These are phyloP conservation scores for Columba guinea DNA, from an alignment of 2,797 vertebrate genomes.

Conservation along the genomic window DNA sequence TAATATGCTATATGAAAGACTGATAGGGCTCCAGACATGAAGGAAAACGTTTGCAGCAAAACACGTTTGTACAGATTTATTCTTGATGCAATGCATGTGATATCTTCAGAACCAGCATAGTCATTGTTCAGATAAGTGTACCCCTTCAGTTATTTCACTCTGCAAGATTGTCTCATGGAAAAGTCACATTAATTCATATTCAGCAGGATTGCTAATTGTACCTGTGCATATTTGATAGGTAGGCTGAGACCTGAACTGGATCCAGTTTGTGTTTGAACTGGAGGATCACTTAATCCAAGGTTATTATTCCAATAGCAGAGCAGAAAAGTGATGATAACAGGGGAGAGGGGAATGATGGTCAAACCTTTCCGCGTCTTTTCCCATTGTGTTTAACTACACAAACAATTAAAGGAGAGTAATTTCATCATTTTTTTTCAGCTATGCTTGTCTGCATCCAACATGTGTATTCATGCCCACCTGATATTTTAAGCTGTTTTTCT, in stretches of 20 bases:
- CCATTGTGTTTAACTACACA: neutral
- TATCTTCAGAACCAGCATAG: neutral
- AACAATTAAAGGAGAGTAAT: neutral
- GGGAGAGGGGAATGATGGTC: neutral
- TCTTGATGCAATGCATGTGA: neutral
- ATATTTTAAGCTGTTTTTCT: neutral
- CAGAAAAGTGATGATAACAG: accelerated
- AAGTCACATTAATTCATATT: neutral
- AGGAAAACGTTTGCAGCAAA: neutral
- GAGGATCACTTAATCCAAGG: neutral
- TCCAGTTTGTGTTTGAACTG: neutral
- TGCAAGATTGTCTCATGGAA: neutral
- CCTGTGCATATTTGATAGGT: neutral
- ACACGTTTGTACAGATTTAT: neutral
- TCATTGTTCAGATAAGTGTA: neutral
- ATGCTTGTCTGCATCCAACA: neutral
- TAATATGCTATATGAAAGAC: neutral
- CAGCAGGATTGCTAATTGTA: neutral
- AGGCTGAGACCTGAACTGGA: neutral
- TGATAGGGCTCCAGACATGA: neutral
- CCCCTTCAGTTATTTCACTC: neutral
- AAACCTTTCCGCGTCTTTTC: neutral
- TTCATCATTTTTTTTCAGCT: neutral
- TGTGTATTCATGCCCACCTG: neutral
- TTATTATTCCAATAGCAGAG: neutral